Evolutionary conservation across 2,113 vertebrate species (phyloP).

Genomic region (Pungitius pungitius): DNA sequence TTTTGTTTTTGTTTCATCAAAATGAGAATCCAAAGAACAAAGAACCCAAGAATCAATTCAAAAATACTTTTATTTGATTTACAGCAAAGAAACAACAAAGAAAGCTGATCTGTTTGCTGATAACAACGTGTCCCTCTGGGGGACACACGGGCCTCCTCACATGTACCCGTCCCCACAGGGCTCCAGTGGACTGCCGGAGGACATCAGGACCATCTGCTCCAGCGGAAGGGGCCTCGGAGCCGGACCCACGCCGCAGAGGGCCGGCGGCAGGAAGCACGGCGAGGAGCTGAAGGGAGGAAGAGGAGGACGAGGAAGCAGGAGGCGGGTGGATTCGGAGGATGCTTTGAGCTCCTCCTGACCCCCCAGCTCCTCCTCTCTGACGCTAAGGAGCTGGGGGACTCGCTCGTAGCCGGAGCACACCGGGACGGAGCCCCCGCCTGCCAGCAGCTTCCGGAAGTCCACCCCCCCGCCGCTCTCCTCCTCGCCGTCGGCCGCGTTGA

Average conservation of each 20-base stretch:
- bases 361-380: constrained; percentile 29
- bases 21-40: too few relatives aligned
- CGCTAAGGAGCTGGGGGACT: constrained; percentile 48
- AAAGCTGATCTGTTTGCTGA: too few relatives aligned
- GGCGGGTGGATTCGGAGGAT: background rate
- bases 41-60: too few relatives aligned
- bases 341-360: constrained; percentile 17
- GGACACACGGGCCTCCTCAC: too few relatives aligned
- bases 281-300: background rate
- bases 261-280: background rate
- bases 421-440: constrained; percentile 30
- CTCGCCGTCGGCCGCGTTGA: background rate
- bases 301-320: constrained; percentile 15
- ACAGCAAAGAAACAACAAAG: too few relatives aligned
- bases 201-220: background rate
- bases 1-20: too few relatives aligned
- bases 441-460: constrained; percentile 26
- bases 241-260: background rate
- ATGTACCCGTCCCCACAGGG: constrained; percentile 64
- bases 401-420: constrained; percentile 55
- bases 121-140: too few relatives aligned
- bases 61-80: too few relatives aligned
- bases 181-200: constrained; percentile 15
- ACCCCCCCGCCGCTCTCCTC: background rate
- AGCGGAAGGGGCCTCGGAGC: background rate